These are phyloP conservation scores for Meloidogyne hapla DNA, from an alignment of 1,140 invertebrate genomes.

Conservation along the genomic window DNA sequence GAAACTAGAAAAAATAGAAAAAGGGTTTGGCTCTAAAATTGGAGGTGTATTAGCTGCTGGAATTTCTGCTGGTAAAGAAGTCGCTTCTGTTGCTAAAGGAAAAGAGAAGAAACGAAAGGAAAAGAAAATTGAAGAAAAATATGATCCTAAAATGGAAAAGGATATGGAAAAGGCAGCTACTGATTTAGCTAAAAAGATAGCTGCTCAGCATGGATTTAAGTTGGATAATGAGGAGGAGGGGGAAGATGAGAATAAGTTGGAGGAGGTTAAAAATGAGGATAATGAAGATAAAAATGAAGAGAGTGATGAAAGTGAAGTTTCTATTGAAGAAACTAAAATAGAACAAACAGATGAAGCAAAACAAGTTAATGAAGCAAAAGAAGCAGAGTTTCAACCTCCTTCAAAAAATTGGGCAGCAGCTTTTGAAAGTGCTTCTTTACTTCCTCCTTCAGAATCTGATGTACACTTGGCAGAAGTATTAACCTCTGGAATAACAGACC, in stretches of 20 bases:
- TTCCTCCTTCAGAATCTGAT: slow-evolving; percentile 36
- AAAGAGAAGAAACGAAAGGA: background rate
- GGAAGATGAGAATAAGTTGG: background rate
- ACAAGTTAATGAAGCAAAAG: background rate
- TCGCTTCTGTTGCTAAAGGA: background rate
- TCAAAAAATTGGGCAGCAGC: slow-evolving; percentile 21
- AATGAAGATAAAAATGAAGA: background rate
- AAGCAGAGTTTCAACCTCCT: background rate
- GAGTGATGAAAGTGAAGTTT: background rate
- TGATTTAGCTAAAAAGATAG: slow-evolving; percentile 57
- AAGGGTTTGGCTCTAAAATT: slow-evolving; percentile 19
- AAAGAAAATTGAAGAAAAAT: slow-evolving; percentile 12
- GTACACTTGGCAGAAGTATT: slow-evolving; percentile 17
- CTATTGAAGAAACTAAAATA: background rate
- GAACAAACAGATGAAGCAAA: background rate
- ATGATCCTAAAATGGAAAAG: slow-evolving; percentile 56
- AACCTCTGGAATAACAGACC: background rate
- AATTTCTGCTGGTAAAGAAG: slow-evolving; percentile 25
- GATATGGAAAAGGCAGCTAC: slow-evolving; percentile 57
- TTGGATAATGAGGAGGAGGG: background rate
- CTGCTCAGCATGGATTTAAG: slow-evolving; percentile 32
- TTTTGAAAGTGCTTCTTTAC: slow-evolving; percentile 14
- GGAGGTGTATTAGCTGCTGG: slow-evolving; percentile 29
- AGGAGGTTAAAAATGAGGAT: background rate
- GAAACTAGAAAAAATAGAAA: slow-evolving; percentile 26